phyloP scores from a whole-genome alignment of 2,113 vertebrate species.

The Gavia stellata region DNA sequence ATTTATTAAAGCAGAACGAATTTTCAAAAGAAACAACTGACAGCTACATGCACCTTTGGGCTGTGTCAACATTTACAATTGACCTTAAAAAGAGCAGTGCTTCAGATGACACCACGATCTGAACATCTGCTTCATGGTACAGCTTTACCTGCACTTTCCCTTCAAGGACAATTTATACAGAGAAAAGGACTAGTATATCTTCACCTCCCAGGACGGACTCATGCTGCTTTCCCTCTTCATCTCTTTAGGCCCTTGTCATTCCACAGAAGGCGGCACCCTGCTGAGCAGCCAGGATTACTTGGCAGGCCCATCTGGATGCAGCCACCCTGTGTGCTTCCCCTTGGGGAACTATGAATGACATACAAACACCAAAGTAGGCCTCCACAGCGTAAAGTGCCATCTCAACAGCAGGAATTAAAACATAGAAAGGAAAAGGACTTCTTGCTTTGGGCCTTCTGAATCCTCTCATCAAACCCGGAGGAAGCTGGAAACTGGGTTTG shows the following conservation, averaged over 20 bases:
- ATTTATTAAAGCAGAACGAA: neutral
- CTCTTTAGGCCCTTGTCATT: constrained; percentile 40
- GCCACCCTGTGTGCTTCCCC: constrained; percentile 8
- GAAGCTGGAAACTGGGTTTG: neutral
- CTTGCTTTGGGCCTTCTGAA: neutral
- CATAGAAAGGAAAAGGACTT: neutral
- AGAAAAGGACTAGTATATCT: constrained; percentile 18
- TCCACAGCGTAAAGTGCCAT: neutral
- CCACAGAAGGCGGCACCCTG: constrained; percentile 27
- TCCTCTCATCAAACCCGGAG: neutral
- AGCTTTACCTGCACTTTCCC: neutral
- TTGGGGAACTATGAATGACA: constrained; percentile 20
- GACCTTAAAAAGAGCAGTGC: neutral
- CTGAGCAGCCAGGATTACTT: constrained; percentile 27
- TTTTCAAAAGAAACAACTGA: neutral
- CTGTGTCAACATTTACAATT: neutral
- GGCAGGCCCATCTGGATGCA: constrained; percentile 49
- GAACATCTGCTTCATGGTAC: constrained; percentile 5
- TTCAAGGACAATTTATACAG: constrained; percentile 45
- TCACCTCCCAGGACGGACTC: constrained; percentile 12
- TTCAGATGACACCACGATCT: neutral
- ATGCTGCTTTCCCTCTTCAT: constrained; percentile 22
- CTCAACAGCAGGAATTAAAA: neutral
- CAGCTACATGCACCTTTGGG: neutral
- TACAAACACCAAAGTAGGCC: constrained; percentile 15